Percentiles rank a stretch among this genome's conserved stretches.
Conservation (phyloP, 1,140 invertebrate species). For the Apis cerana region DNA sequence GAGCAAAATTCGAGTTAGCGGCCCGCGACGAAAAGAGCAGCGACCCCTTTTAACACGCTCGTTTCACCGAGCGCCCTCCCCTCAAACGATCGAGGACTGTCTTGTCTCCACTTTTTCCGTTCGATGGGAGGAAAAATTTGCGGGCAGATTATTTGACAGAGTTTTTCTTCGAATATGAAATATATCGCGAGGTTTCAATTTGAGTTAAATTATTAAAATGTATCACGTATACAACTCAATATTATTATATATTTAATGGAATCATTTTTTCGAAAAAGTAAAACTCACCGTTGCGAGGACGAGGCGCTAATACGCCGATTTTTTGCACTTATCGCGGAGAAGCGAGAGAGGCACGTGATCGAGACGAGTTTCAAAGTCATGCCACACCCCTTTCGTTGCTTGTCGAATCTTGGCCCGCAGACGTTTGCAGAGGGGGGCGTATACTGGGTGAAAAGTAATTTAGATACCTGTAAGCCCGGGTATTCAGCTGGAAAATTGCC, state of each 20-base stretch:
- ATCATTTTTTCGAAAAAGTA: too few species aligned
- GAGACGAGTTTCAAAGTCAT: neutral
- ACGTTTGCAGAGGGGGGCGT: neutral
- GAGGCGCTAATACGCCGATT: too few species aligned
- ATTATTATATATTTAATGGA: neutral
- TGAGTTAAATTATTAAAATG: too few species aligned
- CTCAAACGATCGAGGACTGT: too few species aligned
- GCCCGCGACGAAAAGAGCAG: slow-evolving; percentile 12
- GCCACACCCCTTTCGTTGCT: neutral
- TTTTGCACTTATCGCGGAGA: slow-evolving; percentile 36
- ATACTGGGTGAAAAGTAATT: slow-evolving; percentile 30
- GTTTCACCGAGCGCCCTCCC: slow-evolving; percentile 35
- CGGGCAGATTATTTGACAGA: too few species aligned
- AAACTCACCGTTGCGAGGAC: too few species aligned
- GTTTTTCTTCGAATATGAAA: too few species aligned
- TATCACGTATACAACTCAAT: too few species aligned
- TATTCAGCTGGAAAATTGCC: slow-evolving; percentile 30
- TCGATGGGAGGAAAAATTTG: too few species aligned
- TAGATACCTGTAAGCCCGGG: slow-evolving; percentile 20
- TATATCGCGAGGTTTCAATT: too few species aligned
- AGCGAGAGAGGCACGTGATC: neutral
- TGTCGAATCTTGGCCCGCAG: neutral
- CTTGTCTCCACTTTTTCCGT: too few species aligned
- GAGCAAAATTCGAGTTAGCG: neutral
- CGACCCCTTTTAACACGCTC: slow-evolving; percentile 25